Evolutionary conservation across 2,797 vertebrate genomes (phyloP).

Genomic region (Gila robusta): DNA sequence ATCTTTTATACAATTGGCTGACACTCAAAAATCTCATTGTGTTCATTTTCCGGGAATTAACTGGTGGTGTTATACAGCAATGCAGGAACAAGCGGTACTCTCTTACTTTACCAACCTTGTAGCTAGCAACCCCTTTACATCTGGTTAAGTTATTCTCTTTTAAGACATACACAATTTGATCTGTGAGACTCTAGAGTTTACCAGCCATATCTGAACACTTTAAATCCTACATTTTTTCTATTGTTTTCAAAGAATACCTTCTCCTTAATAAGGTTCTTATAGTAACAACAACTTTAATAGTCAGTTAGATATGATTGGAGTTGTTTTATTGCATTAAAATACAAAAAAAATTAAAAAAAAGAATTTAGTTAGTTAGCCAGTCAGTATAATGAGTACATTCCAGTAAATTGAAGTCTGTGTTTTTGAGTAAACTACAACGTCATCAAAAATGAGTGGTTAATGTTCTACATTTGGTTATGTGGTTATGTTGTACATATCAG

Average conservation of each 20-base stretch:
- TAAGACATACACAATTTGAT: neutral
- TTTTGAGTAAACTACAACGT: neutral
- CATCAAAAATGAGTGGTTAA: neutral
- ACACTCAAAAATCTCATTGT: too few relatives aligned
- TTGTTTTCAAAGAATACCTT: neutral
- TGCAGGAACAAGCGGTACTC: too few relatives aligned
- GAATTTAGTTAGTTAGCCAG: too few relatives aligned
- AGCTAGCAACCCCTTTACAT: neutral
- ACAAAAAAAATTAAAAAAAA: too few relatives aligned
- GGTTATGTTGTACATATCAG: neutral
- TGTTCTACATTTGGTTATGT: too few relatives aligned
- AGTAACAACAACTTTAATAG: neutral
- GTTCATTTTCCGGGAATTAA: neutral
- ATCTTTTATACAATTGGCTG: neutral
- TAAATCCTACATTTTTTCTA: neutral
- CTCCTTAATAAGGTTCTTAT: neutral
- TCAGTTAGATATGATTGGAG: neutral
- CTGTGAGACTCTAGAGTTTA: neutral
- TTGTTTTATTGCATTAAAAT: neutral
- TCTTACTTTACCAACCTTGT: neutral
- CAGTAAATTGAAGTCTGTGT: neutral
- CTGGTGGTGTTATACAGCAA: neutral
- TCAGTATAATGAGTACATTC: neutral
- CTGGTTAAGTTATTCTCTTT: neutral
- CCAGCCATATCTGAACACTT: neutral